Evolutionary conservation across 1,140 invertebrate genomes (phyloP), one percentile per base, ranked within the genome.

Genomic region (Drosophila pachea): DNA sequence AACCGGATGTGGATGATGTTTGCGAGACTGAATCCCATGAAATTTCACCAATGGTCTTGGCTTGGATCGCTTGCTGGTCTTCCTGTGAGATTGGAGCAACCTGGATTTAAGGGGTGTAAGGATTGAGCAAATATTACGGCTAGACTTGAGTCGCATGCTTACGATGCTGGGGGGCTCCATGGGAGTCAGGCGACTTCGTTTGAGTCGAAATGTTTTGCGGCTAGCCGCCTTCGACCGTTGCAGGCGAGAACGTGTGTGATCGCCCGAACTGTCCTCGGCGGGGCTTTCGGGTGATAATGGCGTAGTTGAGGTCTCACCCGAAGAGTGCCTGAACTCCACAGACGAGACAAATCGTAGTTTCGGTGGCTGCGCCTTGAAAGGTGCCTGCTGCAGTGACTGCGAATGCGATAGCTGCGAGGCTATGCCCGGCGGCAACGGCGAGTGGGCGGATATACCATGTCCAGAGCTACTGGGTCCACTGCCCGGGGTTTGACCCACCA

Each of bases 201-300:
- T 92, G 52, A 96, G 93, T 63, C 97, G 93, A 90, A 98, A 98
- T 0, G 97, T 98, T 90, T 96, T 97, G 69, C 97, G 93, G 87
- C 96, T 98, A 89, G 97, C 96, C 14, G 95, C 97, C 91, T 97
- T 97, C 58, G 97, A 95, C 29, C 97, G 92, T 88, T 98, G 97
- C 48, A 98, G 92, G 14, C 96, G 92, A 73, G 93, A 93, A 5
- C 81, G 71, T n/a, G 86, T 82, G 64, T 90, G 91, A 74, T 94
- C 92, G 38, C 92, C 91, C 0, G 93, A 93, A 83, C 92, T 93
- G 73, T 94, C 93, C 62, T 94, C 93, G 50, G 88, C 92, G 14
- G 94, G 93, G 82, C 93, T 94, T 74, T 91, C 92, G 16, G 94
- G 94, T 56, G 94, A 95, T 62, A 95, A 87, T 2, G 94, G 93